A percentile compares a stretch with the other conserved stretches of the same genome.
phyloP scores from a whole-genome alignment of 2,888 invertebrate genomes.

The Plagodis dolabraria region DNA sequence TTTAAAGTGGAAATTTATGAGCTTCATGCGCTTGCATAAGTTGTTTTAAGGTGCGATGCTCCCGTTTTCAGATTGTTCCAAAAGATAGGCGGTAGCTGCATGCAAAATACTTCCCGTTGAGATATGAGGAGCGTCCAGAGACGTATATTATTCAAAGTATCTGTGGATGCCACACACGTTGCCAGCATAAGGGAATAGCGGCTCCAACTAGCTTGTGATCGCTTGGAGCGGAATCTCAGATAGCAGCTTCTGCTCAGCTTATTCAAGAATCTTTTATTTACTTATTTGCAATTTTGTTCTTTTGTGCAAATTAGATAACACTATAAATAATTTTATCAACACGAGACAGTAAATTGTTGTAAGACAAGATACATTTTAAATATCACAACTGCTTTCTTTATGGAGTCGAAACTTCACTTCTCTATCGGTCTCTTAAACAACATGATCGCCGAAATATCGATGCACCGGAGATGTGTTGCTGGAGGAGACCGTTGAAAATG shows the following conservation, averaged over 20 bases:
- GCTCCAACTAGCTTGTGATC: slow-evolving; percentile 27
- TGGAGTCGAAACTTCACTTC: no score
- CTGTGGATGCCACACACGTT: slow-evolving; percentile 76
- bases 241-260: slow-evolving; percentile 14
- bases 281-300: neutral
- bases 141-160: slow-evolving; percentile 75
- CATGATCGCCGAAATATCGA: no score
- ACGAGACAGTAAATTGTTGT: no score
- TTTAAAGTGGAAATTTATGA: slow-evolving; percentile 37
- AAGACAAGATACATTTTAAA: no score
- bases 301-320: no score
- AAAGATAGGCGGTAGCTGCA: slow-evolving; percentile 78
- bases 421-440: no score
- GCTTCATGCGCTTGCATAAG: slow-evolving; percentile 25
- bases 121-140: slow-evolving; percentile 76
- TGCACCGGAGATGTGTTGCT: no score
- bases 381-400: no score
- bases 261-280: slow-evolving; percentile 17
- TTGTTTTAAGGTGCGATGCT: slow-evolving; percentile 51
- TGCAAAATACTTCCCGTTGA: slow-evolving; percentile 82
- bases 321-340: no score
- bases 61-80: slow-evolving; percentile 77
- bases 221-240: slow-evolving; percentile 29
- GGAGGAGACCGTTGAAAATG: no score
- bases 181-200: slow-evolving; percentile 49